These are phyloP conservation scores for Drosophila mulleri DNA, from an alignment of 2,888 invertebrate genomes.

Conservation along the genomic window DNA sequence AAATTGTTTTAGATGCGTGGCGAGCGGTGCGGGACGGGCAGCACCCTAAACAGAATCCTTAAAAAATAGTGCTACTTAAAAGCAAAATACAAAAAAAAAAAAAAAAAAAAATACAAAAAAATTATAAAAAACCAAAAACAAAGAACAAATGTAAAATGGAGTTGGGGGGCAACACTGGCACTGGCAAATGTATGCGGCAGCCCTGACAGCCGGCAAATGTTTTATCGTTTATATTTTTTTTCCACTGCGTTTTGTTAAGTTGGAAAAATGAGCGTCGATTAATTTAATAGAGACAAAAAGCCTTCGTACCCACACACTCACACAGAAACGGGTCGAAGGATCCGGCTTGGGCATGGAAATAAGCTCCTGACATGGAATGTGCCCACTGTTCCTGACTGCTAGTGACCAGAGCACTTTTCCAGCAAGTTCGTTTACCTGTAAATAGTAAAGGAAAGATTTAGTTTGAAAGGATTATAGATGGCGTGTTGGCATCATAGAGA, in stretches of 20 bases:
- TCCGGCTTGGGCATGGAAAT: constrained; percentile 41
- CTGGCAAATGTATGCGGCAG: constrained; percentile 41
- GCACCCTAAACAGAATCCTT: constrained; percentile 73
- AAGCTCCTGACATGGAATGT: constrained; percentile 22
- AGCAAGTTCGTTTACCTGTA: constrained; percentile 3
- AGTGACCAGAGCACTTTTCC: background rate
- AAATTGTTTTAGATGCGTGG: constrained; percentile 64
- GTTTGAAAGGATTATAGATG: too few species aligned
- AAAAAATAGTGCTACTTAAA: constrained; percentile 80
- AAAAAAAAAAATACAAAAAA: constrained; percentile 21
- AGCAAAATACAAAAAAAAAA: constrained; percentile 40
- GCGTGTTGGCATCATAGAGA: too few species aligned
- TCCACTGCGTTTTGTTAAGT: constrained; percentile 77
- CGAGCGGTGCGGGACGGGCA: constrained; percentile 6
- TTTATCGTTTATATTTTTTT: constrained; percentile 77
- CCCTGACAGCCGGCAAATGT: constrained; percentile 67
- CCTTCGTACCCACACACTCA: constrained; percentile 62
- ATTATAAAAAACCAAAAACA: constrained; percentile 22
- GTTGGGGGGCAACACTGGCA: constrained; percentile 38
- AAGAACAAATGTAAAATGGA: constrained; percentile 65
- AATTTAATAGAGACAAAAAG: constrained; percentile 84
- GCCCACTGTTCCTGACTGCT: background rate
- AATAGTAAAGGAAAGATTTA: too few species aligned
- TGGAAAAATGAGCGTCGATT: constrained; percentile 83
- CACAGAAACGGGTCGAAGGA: constrained; percentile 27